phyloP scores from a whole-genome alignment of 2,797 vertebrate genomes.

The Valencia hispanica region DNA sequence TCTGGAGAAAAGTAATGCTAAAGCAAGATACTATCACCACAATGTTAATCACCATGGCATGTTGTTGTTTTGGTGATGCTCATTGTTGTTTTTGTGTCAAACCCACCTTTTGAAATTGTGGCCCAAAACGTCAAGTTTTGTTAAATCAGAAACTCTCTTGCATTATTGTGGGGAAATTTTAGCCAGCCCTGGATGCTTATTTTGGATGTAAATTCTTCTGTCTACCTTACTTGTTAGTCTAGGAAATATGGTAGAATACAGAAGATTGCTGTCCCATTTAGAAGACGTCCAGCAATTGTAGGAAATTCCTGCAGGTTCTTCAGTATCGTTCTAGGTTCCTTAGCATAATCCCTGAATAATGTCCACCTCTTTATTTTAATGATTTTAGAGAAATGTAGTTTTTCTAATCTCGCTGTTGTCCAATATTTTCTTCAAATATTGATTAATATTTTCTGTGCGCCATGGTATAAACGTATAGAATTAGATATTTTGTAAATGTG shows the following conservation, averaged over 20 bases:
- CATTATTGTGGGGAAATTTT: not conserved
- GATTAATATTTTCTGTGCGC: not conserved
- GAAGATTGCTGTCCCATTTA: not conserved
- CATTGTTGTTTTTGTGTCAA: too few species aligned
- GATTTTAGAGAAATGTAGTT: not conserved
- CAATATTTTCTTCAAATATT: not conserved
- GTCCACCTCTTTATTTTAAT: not conserved
- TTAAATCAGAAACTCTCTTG: not conserved
- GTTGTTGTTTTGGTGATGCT: not conserved
- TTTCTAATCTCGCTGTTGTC: not conserved
- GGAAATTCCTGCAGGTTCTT: not conserved
- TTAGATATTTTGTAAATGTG: not conserved
- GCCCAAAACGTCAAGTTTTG: not conserved
- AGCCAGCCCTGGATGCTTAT: not conserved
- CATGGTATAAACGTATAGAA: not conserved
- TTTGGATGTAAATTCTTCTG: not conserved
- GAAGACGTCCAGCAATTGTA: not conserved
- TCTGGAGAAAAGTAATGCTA: not conserved
- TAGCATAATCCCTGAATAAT: not conserved
- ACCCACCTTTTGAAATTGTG: not conserved
- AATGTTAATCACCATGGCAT: not conserved
- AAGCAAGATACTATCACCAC: too few species aligned
- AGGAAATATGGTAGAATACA: not conserved
- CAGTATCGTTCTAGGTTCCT: not conserved
- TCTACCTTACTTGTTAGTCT: not conserved